Base-by-base conservation (phyloP, 2,888 invertebrate species). In the Drosophila paracracens region DNA sequence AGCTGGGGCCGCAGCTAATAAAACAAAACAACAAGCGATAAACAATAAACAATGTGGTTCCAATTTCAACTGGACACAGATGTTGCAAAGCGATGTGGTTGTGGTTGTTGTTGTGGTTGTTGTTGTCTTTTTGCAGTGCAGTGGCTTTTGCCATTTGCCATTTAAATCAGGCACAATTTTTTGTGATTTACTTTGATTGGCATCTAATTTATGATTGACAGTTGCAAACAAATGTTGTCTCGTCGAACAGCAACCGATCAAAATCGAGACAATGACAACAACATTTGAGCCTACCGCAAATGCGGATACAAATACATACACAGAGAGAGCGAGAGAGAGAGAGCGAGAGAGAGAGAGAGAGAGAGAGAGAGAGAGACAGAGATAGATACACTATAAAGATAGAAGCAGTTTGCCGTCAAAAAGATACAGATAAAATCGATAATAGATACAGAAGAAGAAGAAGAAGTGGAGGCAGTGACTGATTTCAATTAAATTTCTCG, bases 131-230 rank as follows among this genome's bases (percentile, higher is more conserved):
- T 13, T 68, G 38, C 50, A 50, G 72, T 63, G 72, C 78, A 61
- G 40, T 69, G 69, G 64, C 75, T 46, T 51, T 61, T 67, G 33
- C 57, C 60, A 29, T 73, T 71, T 75, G 74, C 72, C 79, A 85
- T 89, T 88, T 79, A 76, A 88, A 86, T 86, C 76, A 74, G 74
- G 57, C 64, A 75, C 78, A 89, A 83, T 81, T 81, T 83, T 74
- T 88, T 74, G 74, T 88, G 81, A 86, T 90, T 90, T 77, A 81
- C 75, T 83, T 85, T 86, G 86, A 86, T 90, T 86, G 89, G 79
- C 87, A 78, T 76, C 86, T 79, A 90, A 87, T 87, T 90, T 87
- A 90, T 90, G 90, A 87, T 90, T 90, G 87, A 90, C 90, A 87
- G 90, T 78, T 89, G 75, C 83, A 86, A 90, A 85, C 86, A 88